Conservation (phyloP, 2,888 invertebrate genomes). For the Morinoia aosen region DNA sequence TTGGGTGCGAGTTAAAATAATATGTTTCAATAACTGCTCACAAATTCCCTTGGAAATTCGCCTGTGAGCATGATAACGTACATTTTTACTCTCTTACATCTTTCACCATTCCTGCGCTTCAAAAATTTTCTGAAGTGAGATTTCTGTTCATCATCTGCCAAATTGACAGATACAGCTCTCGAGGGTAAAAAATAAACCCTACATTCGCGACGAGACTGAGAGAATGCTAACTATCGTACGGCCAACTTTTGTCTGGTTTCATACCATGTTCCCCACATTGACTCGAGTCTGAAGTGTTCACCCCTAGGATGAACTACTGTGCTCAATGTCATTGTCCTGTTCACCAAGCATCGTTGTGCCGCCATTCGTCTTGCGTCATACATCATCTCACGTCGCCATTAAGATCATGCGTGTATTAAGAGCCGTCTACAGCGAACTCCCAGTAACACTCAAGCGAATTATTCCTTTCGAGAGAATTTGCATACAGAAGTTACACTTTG, state of each 20-base stretch:
- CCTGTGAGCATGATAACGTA: no score
- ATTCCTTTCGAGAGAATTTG: constrained; percentile 33
- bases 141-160: not conserved
- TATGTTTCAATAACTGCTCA: no score
- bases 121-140: no score
- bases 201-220: not conserved
- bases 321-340: not conserved
- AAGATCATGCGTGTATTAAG: constrained; percentile 43
- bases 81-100: no score
- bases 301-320: not conserved
- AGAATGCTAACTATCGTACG: not conserved
- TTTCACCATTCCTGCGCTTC: no score
- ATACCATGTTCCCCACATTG: not conserved
- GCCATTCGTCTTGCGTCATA: constrained; percentile 28
- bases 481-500: not conserved
- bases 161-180: not conserved
- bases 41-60: no score
- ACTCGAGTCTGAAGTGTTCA: not conserved
- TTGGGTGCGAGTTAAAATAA: no score
- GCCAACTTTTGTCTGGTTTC: not conserved
- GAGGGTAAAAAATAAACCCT: not conserved
- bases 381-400: constrained; percentile 46
- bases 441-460: constrained; percentile 31
- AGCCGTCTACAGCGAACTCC: constrained; percentile 36
- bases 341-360: not conserved